Evolutionary conservation across 2,888 invertebrate genomes (phyloP).

Genomic region (Strigamia maritima): DNA sequence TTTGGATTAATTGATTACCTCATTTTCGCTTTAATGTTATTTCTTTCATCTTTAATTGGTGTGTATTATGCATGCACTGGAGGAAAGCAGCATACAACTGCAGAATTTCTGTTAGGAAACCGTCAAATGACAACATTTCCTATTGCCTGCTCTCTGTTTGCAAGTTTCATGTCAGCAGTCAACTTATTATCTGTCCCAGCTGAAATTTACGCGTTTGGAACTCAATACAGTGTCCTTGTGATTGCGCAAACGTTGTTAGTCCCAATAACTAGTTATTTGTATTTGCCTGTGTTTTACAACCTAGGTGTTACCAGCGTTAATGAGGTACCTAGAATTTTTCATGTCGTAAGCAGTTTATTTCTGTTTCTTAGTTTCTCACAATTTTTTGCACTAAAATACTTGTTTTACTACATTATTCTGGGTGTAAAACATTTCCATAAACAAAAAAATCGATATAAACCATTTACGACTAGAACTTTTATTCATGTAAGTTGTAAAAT

Average conservation of each 20-base stretch:
- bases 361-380: not conserved
- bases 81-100: not conserved
- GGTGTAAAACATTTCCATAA: too few relatives aligned
- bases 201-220: constrained; percentile 22
- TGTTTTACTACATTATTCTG: too few relatives aligned
- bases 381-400: too few relatives aligned
- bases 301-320: constrained; percentile 37
- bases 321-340: constrained; percentile 7
- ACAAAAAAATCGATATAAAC: too few relatives aligned
- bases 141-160: constrained; percentile 18
- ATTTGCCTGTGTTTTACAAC: constrained; percentile 40
- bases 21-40: not conserved
- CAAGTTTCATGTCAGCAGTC: constrained; percentile 27
- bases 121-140: constrained; percentile 17
- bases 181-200: constrained; percentile 1
- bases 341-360: not conserved
- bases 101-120: constrained; percentile 32
- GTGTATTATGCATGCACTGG: constrained; percentile 9
- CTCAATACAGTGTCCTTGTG: not conserved
- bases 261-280: constrained; percentile 38
- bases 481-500: not conserved
- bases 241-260: constrained; percentile 8
- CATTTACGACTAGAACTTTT: too few relatives aligned
- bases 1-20: constrained; percentile 6
- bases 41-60: constrained; percentile 6